Evolutionary conservation across 2,797 vertebrate genomes (phyloP).

Genomic region (Avahi laniger): DNA sequence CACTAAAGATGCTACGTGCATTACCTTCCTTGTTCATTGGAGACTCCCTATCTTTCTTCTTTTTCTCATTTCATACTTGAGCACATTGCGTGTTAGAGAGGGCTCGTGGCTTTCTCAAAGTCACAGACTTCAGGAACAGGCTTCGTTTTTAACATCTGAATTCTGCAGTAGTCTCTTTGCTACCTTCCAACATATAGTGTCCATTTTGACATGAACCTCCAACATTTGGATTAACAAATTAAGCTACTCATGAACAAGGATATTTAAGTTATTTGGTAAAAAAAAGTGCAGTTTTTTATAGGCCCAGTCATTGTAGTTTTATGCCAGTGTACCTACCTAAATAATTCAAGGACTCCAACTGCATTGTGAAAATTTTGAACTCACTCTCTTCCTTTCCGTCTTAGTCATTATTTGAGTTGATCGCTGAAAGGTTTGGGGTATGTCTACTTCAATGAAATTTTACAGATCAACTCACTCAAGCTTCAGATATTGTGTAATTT

Average conservation of each 20-base stretch:
- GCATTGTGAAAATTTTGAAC: neutral
- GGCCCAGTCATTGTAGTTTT: neutral
- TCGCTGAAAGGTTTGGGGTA: neutral
- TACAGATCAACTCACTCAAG: neutral
- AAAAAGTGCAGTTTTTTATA: accelerated
- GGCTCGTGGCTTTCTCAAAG: neutral
- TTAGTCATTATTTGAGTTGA: too few species aligned
- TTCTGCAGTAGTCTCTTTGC: neutral
- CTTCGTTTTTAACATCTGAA: neutral
- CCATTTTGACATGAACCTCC: too few species aligned
- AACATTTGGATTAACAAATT: neutral
- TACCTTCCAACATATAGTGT: accelerated
- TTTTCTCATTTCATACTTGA: neutral
- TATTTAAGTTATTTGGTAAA: neutral
- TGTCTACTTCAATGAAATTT: neutral
- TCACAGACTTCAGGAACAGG: accelerated
- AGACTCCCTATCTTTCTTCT: neutral
- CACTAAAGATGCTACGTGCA: accelerated
- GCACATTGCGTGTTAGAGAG: neutral
- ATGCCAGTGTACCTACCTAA: accelerated
- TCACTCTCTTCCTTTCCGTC: neutral
- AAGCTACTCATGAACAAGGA: neutral
- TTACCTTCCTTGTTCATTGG: neutral
- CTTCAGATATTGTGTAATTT: neutral
- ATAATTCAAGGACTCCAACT: neutral